These are phyloP conservation scores for Pelvicachromis taeniatus DNA, from an alignment of 2,113 vertebrate species.

Conservation along the genomic window DNA sequence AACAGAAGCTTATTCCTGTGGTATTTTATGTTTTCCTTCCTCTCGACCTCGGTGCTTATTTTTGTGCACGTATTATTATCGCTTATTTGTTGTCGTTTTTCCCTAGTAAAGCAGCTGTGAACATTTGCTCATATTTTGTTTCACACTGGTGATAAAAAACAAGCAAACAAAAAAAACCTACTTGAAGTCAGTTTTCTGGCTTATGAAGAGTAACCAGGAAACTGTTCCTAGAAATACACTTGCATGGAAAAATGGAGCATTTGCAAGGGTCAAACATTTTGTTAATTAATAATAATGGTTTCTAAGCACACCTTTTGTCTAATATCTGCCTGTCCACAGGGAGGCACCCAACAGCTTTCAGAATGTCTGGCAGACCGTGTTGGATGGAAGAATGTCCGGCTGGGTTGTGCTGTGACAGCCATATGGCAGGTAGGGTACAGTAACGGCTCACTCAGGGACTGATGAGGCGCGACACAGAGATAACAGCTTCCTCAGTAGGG, in stretches of 20 bases:
- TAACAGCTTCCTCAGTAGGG: conserved; percentile 50
- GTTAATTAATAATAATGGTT: not conserved
- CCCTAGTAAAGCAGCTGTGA: not conserved
- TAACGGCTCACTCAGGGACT: conserved; percentile 60
- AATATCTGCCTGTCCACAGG: conserved; percentile 67
- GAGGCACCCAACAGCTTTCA: conserved; percentile 75
- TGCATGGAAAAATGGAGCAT: not conserved
- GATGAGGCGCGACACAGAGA: conserved; percentile 55
- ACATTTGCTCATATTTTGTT: not conserved
- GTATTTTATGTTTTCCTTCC: not conserved
- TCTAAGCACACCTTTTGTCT: not conserved
- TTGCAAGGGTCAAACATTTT: not conserved
- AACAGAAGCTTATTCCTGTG: not conserved
- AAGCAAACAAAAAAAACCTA: not conserved
- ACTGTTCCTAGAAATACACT: not conserved
- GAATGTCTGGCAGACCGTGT: conserved; percentile 63
- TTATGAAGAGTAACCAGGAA: not conserved
- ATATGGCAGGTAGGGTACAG: conserved; percentile 73
- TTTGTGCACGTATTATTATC: not conserved
- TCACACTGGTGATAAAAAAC: not conserved
- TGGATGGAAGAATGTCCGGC: conserved; percentile 62
- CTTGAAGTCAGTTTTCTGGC: not conserved
- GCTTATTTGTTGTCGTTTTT: not conserved
- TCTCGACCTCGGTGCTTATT: not conserved
- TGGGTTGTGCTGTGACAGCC: conserved; percentile 67